Percentiles rank a stretch among this genome's conserved stretches.
These are phyloP conservation scores for Leptura quadrifasciata DNA, from an alignment of 2,888 invertebrate species.

Conservation along the genomic window DNA sequence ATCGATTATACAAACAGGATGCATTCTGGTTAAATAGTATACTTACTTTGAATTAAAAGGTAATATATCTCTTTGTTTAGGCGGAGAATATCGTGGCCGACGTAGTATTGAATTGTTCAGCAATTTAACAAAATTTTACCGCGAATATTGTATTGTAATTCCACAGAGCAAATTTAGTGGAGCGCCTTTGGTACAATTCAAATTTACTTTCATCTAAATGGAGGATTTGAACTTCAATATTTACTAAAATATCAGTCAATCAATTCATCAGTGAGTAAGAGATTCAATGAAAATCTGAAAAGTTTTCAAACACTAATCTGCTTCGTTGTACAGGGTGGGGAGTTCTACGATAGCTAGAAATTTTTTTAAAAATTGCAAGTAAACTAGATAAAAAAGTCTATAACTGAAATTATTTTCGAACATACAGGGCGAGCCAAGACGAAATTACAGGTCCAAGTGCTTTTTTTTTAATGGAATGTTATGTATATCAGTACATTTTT, in stretches of 20 bases:
- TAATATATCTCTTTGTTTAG: neutral
- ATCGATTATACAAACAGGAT: slow-evolving; percentile 10
- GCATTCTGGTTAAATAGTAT: neutral
- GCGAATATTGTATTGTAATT: neutral
- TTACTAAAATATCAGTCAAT: neutral
- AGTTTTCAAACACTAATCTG: no score
- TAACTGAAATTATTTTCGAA: no score
- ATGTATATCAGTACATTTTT: no score
- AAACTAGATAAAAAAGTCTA: no score
- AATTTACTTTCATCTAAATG: neutral
- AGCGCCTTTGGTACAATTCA: neutral
- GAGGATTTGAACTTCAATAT: neutral
- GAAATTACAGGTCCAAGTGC: no score
- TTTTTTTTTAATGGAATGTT: no score
- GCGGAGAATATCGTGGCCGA: neutral
- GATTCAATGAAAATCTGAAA: no score
- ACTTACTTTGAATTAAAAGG: slow-evolving; percentile 4
- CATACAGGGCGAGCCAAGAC: no score
- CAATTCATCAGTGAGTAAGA: no score
- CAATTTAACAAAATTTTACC: neutral
- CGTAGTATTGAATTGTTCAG: neutral
- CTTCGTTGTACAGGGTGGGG: no score
- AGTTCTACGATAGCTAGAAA: no score
- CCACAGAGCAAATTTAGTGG: neutral
- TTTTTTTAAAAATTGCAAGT: no score